phyloP scores from a whole-genome alignment of 2,888 invertebrate species.

The Euspilapteryx auroguttella region DNA sequence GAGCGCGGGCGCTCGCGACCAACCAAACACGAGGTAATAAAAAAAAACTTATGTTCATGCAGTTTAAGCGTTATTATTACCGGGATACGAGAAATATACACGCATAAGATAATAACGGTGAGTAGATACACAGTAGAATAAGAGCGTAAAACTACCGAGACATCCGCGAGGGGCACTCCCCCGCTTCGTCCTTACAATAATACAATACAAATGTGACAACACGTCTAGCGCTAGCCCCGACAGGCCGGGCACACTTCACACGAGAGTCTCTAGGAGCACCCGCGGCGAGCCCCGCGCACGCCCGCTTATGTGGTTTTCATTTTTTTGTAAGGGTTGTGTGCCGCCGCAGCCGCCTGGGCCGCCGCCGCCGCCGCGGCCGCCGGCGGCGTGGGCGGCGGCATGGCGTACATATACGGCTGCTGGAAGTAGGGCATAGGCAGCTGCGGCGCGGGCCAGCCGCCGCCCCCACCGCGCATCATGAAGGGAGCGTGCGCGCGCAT shows the following conservation, averaged over 20 bases:
- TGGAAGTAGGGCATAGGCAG: constrained; percentile 55
- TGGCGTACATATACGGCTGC: constrained; percentile 53
- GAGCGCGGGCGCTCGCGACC: constrained; percentile 55
- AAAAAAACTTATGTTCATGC: constrained; percentile 83
- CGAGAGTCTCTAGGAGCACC: constrained; percentile 57
- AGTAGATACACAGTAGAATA: constrained; percentile 51
- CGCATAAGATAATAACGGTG: constrained; percentile 55
- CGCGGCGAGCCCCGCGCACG: constrained; percentile 48
- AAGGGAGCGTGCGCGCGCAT: constrained; percentile 21
- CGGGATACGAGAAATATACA: constrained; percentile 69
- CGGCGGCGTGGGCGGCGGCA: constrained; percentile 48
- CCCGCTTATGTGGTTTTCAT: constrained; percentile 79
- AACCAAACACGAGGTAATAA: constrained; percentile 59
- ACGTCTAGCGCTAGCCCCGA: constrained; percentile 55
- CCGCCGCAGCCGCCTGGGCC: constrained; percentile 33
- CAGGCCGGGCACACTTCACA: constrained; percentile 49
- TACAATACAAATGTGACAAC: constrained; percentile 60
- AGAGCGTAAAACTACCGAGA: constrained; percentile 52
- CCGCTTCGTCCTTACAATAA: constrained; percentile 51
- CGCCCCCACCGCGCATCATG: constrained; percentile 24
- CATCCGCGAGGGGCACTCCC: constrained; percentile 45
- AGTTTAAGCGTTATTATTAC: constrained; percentile 86
- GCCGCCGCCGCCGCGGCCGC: constrained; percentile 39
- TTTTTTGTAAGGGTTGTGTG: constrained; percentile 84
- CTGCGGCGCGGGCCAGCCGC: constrained; percentile 45